Evolutionary conservation across 1,140 invertebrate genomes (phyloP).

Genomic region (Bicyclus anynana): DNA sequence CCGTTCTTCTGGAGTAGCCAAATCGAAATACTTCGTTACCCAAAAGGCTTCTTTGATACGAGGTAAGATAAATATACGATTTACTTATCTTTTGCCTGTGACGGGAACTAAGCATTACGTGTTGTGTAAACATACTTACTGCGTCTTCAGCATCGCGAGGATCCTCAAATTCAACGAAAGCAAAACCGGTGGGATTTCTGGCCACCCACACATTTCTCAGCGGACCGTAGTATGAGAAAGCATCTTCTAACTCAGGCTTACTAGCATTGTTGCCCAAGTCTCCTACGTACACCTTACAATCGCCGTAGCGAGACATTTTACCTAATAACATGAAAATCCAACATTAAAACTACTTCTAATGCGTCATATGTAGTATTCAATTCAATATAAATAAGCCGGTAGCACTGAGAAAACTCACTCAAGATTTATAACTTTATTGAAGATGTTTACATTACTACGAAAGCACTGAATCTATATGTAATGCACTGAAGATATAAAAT

Average conservation of each 20-base stretch:
- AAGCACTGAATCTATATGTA: too few species aligned
- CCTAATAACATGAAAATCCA: conserved; percentile 11
- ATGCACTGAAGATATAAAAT: too few species aligned
- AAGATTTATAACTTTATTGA: too few species aligned
- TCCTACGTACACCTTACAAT: conserved; percentile 98
- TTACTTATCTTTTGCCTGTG: too few species aligned
- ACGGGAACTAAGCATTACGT: too few species aligned
- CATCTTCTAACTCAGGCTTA: conserved; percentile 94
- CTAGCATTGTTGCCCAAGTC: conserved; percentile 93
- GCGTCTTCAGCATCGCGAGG: conserved; percentile 98
- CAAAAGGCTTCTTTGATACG: too few species aligned
- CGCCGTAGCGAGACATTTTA: conserved; percentile 87
- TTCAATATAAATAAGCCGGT: background rate
- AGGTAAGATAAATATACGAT: too few species aligned
- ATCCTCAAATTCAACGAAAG: conserved; percentile 99
- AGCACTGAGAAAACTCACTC: background rate
- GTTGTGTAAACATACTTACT: conserved; percentile 65
- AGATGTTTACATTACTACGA: too few species aligned
- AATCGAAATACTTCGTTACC: too few species aligned
- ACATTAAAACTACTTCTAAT: background rate
- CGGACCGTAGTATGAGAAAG: conserved; percentile 96
- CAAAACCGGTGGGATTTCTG: conserved; percentile 96
- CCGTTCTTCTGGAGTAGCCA: too few species aligned
- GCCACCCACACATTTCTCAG: conserved; percentile 98
- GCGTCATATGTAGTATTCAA: background rate